These are phyloP conservation scores for Umimayanthus kanabou DNA, from an alignment of 92 coral and sea anemone species.

Conservation along the genomic window DNA sequence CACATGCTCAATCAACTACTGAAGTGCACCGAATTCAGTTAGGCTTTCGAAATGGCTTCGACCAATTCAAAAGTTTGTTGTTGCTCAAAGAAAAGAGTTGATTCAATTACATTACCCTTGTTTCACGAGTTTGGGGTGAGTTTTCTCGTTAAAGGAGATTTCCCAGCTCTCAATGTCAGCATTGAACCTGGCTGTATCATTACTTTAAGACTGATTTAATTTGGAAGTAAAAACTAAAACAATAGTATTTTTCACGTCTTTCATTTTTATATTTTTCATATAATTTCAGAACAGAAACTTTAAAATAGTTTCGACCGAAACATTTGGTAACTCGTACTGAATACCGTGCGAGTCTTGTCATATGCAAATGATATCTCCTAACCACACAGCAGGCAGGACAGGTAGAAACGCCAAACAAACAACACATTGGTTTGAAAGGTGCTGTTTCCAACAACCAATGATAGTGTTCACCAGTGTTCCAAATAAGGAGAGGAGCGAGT, in stretches of 20 bases:
- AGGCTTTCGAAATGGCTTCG: not conserved
- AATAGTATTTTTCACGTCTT: not conserved
- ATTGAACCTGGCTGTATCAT: not conserved
- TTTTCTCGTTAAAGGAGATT: too few relatives aligned
- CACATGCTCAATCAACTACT: not conserved
- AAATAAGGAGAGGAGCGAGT: conserved; percentile 30
- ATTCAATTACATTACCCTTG: too few relatives aligned
- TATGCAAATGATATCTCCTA: not conserved
- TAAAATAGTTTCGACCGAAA: not conserved
- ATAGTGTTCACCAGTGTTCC: conserved; percentile 3
- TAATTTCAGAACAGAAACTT: not conserved
- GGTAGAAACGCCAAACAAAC: conserved; percentile 25
- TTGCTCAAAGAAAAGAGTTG: too few relatives aligned
- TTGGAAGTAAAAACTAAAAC: not conserved
- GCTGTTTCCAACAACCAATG: conserved; percentile 13
- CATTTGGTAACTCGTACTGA: too few relatives aligned
- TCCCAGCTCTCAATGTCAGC: too few relatives aligned
- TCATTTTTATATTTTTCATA: too few relatives aligned
- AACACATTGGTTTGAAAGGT: conserved; percentile 15
- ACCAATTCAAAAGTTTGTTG: too few relatives aligned
- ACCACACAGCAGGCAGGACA: not conserved
- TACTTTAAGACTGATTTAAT: too few relatives aligned
- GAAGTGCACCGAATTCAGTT: not conserved
- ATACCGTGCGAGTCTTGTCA: not conserved
- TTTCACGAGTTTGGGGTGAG: too few relatives aligned